Percentiles rank a stretch among this genome's conserved stretches.
These are phyloP conservation scores for Bucorvus abyssinicus DNA, from an alignment of 2,797 vertebrate genomes.

Conservation along the genomic window DNA sequence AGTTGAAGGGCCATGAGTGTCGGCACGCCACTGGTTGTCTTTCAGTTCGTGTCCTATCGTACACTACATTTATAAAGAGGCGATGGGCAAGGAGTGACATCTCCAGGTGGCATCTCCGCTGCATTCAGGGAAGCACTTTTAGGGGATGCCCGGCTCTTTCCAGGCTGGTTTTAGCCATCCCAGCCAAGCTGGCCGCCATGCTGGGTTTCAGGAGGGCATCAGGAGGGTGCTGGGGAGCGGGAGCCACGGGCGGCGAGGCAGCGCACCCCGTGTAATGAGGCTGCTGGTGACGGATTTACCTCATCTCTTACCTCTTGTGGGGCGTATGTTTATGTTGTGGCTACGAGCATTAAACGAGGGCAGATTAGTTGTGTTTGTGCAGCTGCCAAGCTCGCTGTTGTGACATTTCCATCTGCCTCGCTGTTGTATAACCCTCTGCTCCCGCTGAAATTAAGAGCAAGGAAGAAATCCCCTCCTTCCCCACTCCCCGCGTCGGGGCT, in stretches of 20 bases:
- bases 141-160: not conserved
- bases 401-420: not conserved
- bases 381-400: not conserved
- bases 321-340: not conserved
- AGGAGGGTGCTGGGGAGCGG: not conserved
- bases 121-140: not conserved
- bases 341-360: not conserved
- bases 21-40: accelerated
- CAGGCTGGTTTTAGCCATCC: not conserved
- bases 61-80: accelerated
- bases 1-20: not conserved
- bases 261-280: not conserved
- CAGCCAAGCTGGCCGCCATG: accelerated
- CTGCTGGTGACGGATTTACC: not conserved
- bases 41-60: not conserved
- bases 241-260: not conserved
- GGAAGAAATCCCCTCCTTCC: not conserved
- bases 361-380: conserved; percentile 30
- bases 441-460: not conserved
- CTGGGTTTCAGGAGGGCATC: accelerated
- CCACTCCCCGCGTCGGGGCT: accelerated
- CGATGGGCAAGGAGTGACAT: not conserved
- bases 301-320: not conserved
- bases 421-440: conserved; percentile 10
- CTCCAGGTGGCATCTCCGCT: not conserved